phyloP scores from a whole-genome alignment of 2,797 vertebrate species.

The Sebastes cheni region DNA sequence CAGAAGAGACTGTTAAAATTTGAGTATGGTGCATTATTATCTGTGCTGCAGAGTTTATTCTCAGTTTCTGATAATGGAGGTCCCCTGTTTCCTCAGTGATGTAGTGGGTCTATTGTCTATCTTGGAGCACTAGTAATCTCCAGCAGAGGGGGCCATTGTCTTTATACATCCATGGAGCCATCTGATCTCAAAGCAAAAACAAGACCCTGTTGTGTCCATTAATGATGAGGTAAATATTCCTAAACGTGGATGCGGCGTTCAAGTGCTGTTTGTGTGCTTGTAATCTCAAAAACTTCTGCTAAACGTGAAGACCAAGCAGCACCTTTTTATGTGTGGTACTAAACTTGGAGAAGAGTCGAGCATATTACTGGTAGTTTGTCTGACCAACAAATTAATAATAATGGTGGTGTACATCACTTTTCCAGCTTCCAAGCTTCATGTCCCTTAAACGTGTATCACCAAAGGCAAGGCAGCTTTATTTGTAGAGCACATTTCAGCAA shows the following conservation, averaged over 20 bases:
- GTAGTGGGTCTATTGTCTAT: background rate
- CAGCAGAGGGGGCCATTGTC: conserved; percentile 45
- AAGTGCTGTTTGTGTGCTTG: background rate
- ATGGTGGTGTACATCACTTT: background rate
- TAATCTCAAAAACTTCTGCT: accelerated
- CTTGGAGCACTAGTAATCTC: background rate
- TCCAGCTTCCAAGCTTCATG: background rate
- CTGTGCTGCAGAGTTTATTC: background rate
- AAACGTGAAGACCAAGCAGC: too few relatives aligned
- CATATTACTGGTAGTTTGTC: background rate
- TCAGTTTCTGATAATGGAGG: background rate
- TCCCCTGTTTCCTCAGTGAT: background rate
- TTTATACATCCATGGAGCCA: background rate
- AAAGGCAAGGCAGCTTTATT: background rate
- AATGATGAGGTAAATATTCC: conserved; percentile 38
- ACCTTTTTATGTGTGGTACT: too few relatives aligned
- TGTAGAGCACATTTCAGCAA: too few relatives aligned
- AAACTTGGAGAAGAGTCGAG: background rate
- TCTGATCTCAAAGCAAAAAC: background rate
- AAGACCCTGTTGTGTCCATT: conserved; percentile 12
- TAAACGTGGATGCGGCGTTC: conserved; percentile 35
- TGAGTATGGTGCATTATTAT: too few relatives aligned
- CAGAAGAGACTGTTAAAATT: too few relatives aligned
- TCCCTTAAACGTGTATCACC: background rate
- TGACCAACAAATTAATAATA: background rate